These are phyloP conservation scores for Drosophila ananassae DNA, from an alignment of 1,140 invertebrate species.

Conservation along the genomic window DNA sequence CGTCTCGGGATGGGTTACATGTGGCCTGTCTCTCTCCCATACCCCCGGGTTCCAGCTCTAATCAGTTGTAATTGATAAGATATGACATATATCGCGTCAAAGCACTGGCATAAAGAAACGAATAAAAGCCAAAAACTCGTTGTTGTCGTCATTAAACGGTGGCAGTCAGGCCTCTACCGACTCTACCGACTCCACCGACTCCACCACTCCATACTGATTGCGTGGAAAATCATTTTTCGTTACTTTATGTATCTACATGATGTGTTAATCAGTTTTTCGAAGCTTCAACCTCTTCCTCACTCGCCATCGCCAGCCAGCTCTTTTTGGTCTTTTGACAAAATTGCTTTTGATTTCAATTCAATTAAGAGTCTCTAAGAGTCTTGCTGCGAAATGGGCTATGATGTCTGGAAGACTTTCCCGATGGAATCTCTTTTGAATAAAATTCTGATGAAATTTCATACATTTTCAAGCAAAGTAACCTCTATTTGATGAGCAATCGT, in stretches of 20 bases:
- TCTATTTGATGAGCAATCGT: constrained; percentile 10
- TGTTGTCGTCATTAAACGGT: constrained; percentile 66
- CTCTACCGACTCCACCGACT: constrained; percentile 7
- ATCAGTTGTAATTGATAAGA: constrained; percentile 83
- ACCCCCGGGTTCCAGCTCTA: constrained; percentile 56
- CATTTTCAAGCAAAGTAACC: not conserved
- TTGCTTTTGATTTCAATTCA: constrained; percentile 80
- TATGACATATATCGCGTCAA: constrained; percentile 81
- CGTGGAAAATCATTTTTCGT: constrained; percentile 34
- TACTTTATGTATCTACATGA: constrained; percentile 34
- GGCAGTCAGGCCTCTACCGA: constrained; percentile 21
- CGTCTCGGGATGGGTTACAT: constrained; percentile 11
- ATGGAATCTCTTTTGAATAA: not conserved
- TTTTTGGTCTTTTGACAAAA: constrained; percentile 62
- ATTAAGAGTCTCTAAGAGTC: constrained; percentile 58
- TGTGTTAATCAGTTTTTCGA: constrained; percentile 73
- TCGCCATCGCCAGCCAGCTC: too few relatives aligned
- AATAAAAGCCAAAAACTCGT: constrained; percentile 66
- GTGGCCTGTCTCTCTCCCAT: constrained; percentile 32
- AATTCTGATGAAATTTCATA: not conserved
- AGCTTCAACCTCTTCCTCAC: constrained; percentile 4
- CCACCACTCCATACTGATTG: not conserved
- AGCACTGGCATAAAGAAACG: constrained; percentile 67
- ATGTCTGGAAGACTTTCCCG: constrained; percentile 8
- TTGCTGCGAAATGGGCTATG: constrained; percentile 24